Evolutionary conservation across 2,888 invertebrate species (phyloP).

Genomic region (Lycophotia porphyrea): DNA sequence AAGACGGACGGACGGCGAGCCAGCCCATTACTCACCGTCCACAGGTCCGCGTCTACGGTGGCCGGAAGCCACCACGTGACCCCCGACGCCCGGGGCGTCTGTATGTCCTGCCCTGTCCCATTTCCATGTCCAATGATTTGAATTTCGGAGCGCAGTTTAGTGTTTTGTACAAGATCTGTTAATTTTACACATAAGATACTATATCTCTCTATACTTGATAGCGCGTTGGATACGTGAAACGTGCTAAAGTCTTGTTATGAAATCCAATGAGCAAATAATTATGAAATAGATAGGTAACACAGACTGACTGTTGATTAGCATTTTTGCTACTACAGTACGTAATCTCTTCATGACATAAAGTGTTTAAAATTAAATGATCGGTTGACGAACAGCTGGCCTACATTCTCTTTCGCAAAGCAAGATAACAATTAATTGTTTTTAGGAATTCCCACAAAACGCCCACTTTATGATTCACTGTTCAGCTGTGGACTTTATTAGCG

Average conservation of each 20-base stretch:
- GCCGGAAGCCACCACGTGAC: too few relatives aligned
- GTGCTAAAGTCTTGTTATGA: background rate
- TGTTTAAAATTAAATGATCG: background rate
- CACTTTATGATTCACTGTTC: constrained; percentile 30
- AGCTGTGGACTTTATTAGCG: background rate
- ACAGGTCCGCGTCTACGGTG: too few relatives aligned
- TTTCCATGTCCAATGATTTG: too few relatives aligned
- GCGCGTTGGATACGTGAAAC: too few relatives aligned
- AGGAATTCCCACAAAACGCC: constrained; percentile 38
- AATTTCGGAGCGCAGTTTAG: too few relatives aligned
- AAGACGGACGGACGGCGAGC: too few relatives aligned
- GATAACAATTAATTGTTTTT: constrained; percentile 32
- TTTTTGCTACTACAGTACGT: background rate
- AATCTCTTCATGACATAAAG: background rate
- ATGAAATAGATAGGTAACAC: background rate
- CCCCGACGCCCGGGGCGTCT: too few relatives aligned
- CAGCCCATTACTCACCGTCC: too few relatives aligned
- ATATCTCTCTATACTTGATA: too few relatives aligned
- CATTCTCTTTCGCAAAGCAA: constrained; percentile 11
- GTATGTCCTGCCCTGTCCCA: too few relatives aligned
- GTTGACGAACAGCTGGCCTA: background rate
- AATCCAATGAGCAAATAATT: background rate
- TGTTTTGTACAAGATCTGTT: too few relatives aligned
- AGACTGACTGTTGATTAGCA: background rate
- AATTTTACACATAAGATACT: too few relatives aligned